Conservation (phyloP, 2,888 invertebrate genomes). For the Drosophila melanosoma region DNA sequence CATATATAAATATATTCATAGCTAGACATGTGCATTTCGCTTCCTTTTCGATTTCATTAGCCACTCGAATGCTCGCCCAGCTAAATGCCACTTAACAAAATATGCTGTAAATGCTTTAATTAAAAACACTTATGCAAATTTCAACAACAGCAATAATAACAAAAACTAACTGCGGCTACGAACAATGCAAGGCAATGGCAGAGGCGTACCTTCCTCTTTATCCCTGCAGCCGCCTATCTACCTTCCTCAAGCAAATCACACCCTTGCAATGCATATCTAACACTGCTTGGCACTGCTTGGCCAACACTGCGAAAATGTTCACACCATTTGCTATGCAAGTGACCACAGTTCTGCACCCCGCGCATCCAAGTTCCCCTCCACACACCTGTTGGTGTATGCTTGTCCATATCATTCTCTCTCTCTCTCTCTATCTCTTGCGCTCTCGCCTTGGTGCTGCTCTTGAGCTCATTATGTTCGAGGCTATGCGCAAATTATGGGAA, state of each 20-base stretch:
- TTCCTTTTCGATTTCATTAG: slow-evolving; percentile 62
- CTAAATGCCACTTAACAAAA: slow-evolving; percentile 61
- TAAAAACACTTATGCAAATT: slow-evolving; percentile 77
- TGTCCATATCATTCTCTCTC: background rate
- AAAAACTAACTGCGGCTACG: slow-evolving; percentile 54
- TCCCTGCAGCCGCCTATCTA: background rate
- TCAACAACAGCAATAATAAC: slow-evolving; percentile 53
- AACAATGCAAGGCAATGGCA: slow-evolving; percentile 49
- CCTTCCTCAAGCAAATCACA: background rate
- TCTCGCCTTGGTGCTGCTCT: slow-evolving; percentile 18
- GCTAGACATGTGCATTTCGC: slow-evolving; percentile 13
- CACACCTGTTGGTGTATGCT: background rate
- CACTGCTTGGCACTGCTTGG: slow-evolving; percentile 25
- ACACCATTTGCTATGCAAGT: slow-evolving; percentile 74
- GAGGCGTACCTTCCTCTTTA: background rate
- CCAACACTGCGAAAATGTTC: slow-evolving; percentile 53
- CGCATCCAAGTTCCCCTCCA: slow-evolving; percentile 21
- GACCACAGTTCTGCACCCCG: slow-evolving; percentile 55
- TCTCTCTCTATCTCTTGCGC: slow-evolving; percentile 3
- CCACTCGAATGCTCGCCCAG: slow-evolving; percentile 47
- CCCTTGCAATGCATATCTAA: background rate
- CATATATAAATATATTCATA: background rate
- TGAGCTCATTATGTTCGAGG: slow-evolving; percentile 66
- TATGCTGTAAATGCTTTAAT: slow-evolving; percentile 76
- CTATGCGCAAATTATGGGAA: slow-evolving; percentile 75